These are phyloP conservation scores for Maniola jurtina DNA, from an alignment of 1,140 invertebrate species.

Conservation along the genomic window DNA sequence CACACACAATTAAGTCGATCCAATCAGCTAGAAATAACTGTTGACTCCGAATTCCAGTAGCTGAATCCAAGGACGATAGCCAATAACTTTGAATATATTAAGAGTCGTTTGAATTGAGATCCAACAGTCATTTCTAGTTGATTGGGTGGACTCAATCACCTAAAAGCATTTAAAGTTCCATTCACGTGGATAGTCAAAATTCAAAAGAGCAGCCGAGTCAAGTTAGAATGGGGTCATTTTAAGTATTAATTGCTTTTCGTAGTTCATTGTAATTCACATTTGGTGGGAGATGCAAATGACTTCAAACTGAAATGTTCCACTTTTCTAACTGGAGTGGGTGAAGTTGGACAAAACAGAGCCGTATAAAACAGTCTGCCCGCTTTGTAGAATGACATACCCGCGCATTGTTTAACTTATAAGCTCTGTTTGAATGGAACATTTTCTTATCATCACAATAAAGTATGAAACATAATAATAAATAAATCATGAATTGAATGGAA, in stretches of 20 bases:
- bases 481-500: no score
- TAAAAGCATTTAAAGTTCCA: conserved; percentile 36
- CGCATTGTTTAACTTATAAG: conserved; percentile 20
- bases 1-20: conserved; percentile 19
- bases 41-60: conserved; percentile 8
- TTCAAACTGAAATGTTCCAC: conserved; percentile 67
- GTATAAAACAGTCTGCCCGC: conserved; percentile 37
- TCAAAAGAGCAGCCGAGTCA: conserved; percentile 70
- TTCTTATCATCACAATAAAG: not conserved
- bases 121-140: conserved; percentile 21
- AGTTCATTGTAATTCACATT: conserved; percentile 73
- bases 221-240: conserved; percentile 67
- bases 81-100: conserved; percentile 27
- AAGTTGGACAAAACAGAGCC: conserved; percentile 62
- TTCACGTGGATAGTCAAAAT: conserved; percentile 46
- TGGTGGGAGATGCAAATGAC: conserved; percentile 71
- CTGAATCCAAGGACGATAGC: conserved; percentile 10
- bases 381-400: conserved; percentile 15
- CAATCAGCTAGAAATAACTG: conserved; percentile 24
- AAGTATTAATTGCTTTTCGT: conserved; percentile 76
- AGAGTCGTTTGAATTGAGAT: conserved; percentile 23
- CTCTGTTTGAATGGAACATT: conserved; percentile 8
- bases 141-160: conserved; percentile 29
- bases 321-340: conserved; percentile 66
- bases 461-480: not conserved